phyloP scores from a whole-genome alignment of 1,140 invertebrate species.

The Heterodera schachtii region DNA sequence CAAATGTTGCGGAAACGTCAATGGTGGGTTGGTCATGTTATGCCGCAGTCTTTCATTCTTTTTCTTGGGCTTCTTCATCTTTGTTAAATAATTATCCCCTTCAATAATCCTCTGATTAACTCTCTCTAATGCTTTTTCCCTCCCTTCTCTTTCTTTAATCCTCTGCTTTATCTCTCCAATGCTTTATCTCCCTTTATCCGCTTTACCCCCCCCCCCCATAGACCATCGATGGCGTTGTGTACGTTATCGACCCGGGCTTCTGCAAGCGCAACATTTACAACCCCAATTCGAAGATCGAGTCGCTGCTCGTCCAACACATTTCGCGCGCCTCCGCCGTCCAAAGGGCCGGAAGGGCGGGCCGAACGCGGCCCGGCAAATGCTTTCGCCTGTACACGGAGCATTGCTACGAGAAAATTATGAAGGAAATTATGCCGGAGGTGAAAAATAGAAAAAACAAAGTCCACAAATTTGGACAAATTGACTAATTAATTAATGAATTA shows the following conservation, averaged over 20 bases:
- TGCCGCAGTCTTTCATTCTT: slow-evolving; percentile 1
- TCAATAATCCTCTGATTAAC: too few species aligned
- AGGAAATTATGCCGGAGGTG: not conserved
- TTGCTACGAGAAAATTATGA: not conserved
- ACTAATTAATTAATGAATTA: too few species aligned
- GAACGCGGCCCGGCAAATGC: slow-evolving; percentile 94
- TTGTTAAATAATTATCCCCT: too few species aligned
- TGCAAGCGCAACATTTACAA: slow-evolving; percentile 99
- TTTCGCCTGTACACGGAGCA: slow-evolving; percentile 84
- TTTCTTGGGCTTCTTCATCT: too few species aligned
- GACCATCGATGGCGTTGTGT: slow-evolving; percentile 98
- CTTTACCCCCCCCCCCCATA: too few species aligned
- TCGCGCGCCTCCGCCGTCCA: slow-evolving; percentile 99
- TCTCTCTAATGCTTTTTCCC: too few species aligned
- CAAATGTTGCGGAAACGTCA: slow-evolving; percentile 15
- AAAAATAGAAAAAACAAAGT: too few species aligned
- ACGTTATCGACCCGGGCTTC: slow-evolving; percentile 99
- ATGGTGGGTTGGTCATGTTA: too few species aligned
- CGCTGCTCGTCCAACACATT: slow-evolving; percentile 72
- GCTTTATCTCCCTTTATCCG: too few species aligned
- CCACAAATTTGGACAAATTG: too few species aligned
- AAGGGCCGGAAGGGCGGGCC: slow-evolving; percentile 83
- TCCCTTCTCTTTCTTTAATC: too few species aligned
- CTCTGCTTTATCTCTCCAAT: too few species aligned
- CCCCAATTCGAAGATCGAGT: slow-evolving; percentile 80